These are phyloP conservation scores for Pelvicachromis taeniatus DNA, from an alignment of 2,113 vertebrate genomes.

Conservation along the genomic window DNA sequence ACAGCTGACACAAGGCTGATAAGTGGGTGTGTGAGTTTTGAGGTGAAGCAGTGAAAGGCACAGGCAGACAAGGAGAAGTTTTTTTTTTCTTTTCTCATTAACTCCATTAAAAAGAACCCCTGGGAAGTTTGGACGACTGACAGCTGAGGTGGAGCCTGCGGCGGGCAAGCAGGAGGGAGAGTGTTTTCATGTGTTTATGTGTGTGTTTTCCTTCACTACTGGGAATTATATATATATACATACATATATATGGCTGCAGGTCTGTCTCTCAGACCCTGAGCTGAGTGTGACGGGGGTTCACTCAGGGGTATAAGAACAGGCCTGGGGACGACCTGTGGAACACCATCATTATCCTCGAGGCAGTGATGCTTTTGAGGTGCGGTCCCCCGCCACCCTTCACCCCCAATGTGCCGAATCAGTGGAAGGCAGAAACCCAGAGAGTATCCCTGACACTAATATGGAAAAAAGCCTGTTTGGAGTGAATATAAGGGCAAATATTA, in stretches of 20 bases:
- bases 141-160: slow-evolving; percentile 59
- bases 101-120: slow-evolving; percentile 58
- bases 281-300: slow-evolving; percentile 27
- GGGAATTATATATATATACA: slow-evolving; percentile 33
- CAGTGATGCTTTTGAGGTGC: slow-evolving; percentile 45
- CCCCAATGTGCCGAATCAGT: slow-evolving; percentile 64
- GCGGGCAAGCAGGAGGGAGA: slow-evolving; percentile 49
- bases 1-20: slow-evolving; percentile 64
- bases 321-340: slow-evolving; percentile 38
- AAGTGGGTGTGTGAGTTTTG: slow-evolving; percentile 59
- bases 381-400: slow-evolving; percentile 45
- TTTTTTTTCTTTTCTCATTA: slow-evolving; percentile 46
- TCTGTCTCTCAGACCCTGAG: slow-evolving; percentile 29
- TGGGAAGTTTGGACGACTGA: slow-evolving; percentile 58
- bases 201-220: slow-evolving; percentile 60
- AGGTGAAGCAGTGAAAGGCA: slow-evolving; percentile 38
- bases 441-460: slow-evolving; percentile 79
- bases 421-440: slow-evolving; percentile 61
- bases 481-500: slow-evolving; percentile 81
- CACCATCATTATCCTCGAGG: slow-evolving; percentile 34
- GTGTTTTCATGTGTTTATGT: slow-evolving; percentile 66
- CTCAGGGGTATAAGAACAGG: slow-evolving; percentile 36
- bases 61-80: slow-evolving; percentile 39
- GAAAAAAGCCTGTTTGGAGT: slow-evolving; percentile 79
- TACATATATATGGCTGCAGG: slow-evolving; percentile 30